Evolutionary conservation across 2,113 vertebrate genomes (phyloP).

Genomic region (Dasyprocta punctata): DNA sequence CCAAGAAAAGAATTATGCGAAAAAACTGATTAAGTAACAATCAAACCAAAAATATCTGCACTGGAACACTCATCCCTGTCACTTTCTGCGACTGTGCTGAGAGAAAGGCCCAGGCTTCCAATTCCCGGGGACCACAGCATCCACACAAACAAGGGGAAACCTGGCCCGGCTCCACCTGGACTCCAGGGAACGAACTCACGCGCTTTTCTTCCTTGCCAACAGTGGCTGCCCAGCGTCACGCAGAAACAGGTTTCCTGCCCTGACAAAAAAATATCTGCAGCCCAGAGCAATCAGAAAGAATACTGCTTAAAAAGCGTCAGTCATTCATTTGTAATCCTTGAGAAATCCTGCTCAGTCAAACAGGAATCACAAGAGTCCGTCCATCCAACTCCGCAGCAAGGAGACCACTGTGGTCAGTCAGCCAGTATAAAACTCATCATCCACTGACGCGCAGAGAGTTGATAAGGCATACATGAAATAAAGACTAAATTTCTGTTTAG

Average conservation of each 20-base stretch:
- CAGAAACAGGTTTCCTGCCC: constrained; percentile 70
- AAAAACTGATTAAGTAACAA: neutral
- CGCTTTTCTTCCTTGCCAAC: constrained; percentile 69
- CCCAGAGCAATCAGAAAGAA: constrained; percentile 76
- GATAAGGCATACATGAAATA: neutral
- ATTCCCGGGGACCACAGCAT: constrained; percentile 73
- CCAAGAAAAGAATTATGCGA: neutral
- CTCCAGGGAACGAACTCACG: constrained; percentile 74
- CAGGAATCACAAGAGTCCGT: neutral
- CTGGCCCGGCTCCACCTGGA: constrained; percentile 72
- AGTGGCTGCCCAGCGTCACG: constrained; percentile 64
- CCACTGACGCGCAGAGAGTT: neutral
- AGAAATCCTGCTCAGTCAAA: constrained; percentile 76
- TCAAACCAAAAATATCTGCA: neutral
- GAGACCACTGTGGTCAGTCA: neutral
- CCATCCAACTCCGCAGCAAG: neutral
- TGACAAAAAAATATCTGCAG: constrained; percentile 73
- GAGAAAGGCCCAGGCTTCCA: constrained; percentile 61
- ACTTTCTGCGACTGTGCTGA: neutral
- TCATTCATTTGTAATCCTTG: neutral
- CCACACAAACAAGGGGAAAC: constrained; percentile 71
- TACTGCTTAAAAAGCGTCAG: constrained; percentile 70
- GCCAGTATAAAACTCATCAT: neutral
- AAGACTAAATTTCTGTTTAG: neutral
- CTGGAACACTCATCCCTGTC: neutral